Evolutionary conservation across 2,113 vertebrate genomes (phyloP).

Genomic region (Gallinago jamesoni): DNA sequence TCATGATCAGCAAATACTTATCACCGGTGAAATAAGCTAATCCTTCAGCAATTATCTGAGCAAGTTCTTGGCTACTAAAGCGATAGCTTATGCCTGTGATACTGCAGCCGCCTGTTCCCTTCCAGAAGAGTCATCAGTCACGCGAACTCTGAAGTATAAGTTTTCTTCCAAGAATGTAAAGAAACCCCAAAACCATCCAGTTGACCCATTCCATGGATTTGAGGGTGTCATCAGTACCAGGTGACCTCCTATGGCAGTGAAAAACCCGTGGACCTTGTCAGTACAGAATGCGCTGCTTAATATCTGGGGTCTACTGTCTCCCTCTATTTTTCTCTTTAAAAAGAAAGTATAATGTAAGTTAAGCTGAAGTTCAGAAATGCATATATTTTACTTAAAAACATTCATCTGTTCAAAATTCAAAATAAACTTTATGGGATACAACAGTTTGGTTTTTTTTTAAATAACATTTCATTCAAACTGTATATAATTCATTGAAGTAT

Average conservation of each 20-base stretch:
- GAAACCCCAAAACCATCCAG: slow-evolving; percentile 22
- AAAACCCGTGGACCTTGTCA: slow-evolving; percentile 22
- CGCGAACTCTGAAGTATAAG: slow-evolving; percentile 28
- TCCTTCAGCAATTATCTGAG: neutral
- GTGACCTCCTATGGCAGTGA: slow-evolving; percentile 27
- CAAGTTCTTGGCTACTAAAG: neutral
- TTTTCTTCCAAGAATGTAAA: neutral
- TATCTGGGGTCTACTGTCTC: slow-evolving; percentile 34
- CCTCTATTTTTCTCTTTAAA: slow-evolving; percentile 60
- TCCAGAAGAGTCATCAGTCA: neutral
- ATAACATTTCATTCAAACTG: slow-evolving; percentile 88
- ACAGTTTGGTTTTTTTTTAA: slow-evolving; percentile 81
- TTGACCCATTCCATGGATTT: slow-evolving; percentile 4
- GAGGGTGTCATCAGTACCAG: slow-evolving; percentile 10
- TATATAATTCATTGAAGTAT: slow-evolving; percentile 84
- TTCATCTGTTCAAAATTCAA: slow-evolving; percentile 86
- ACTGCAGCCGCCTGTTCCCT: neutral
- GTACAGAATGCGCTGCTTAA: slow-evolving; percentile 57
- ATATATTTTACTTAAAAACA: slow-evolving; percentile 91
- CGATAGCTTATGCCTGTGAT: slow-evolving; percentile 16
- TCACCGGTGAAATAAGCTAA: neutral
- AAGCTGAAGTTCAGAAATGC: slow-evolving; percentile 85
- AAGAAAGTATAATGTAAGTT: slow-evolving; percentile 81
- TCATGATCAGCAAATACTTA: neutral
- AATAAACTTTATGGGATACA: slow-evolving; percentile 87